phyloP scores from a whole-genome alignment of 2,797 vertebrate species.

The Centroberyx gerrardi region DNA sequence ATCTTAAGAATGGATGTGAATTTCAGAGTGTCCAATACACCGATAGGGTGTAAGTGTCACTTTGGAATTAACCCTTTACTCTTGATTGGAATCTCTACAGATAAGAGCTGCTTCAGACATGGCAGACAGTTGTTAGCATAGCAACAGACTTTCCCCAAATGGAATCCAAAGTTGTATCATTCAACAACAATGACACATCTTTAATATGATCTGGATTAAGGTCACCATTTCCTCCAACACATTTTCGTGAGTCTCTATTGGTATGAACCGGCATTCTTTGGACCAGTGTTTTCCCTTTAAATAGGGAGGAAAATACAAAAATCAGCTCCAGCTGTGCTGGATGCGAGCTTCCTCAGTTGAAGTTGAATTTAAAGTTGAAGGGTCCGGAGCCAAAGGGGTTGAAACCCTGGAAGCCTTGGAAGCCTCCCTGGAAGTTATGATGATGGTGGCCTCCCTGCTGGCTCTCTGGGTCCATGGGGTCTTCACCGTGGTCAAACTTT shows the following conservation, averaged over 20 bases:
- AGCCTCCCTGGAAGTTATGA: constrained; percentile 89
- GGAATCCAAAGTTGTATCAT: constrained; percentile 45
- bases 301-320: constrained; percentile 43
- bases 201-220: constrained; percentile 56
- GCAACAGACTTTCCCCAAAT: constrained; percentile 55
- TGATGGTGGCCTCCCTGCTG: constrained; percentile 91
- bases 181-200: constrained; percentile 51
- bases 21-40: constrained; percentile 42
- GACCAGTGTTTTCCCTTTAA: constrained; percentile 52
- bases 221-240: constrained; percentile 48
- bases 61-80: constrained; percentile 47
- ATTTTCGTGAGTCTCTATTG: constrained; percentile 17
- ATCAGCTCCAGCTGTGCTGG: constrained; percentile 37
- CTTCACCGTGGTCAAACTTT: constrained; percentile 96
- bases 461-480: constrained; percentile 95
- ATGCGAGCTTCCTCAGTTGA: constrained; percentile 84
- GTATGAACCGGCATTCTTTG: constrained; percentile 9
- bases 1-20: constrained; percentile 69
- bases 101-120: constrained; percentile 57
- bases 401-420: constrained; percentile 94
- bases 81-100: constrained; percentile 44
- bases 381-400: constrained; percentile 97
- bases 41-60: constrained; percentile 27
- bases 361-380: constrained; percentile 97
- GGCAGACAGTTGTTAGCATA: constrained; percentile 58